phyloP scores from a whole-genome alignment of 2,888 invertebrate genomes.

The Adineta ricciae region DNA sequence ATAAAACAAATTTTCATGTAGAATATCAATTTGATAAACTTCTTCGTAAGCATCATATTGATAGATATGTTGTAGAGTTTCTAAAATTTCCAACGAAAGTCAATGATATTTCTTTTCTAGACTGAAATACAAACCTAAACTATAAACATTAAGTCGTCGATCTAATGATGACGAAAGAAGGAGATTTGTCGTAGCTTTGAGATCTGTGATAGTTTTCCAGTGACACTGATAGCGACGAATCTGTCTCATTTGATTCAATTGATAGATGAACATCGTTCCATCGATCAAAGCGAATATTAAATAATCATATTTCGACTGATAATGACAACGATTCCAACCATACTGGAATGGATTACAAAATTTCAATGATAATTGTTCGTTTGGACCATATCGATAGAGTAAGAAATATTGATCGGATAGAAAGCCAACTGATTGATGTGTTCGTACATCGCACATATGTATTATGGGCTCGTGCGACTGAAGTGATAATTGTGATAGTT shows the following conservation, averaged over 20 bases:
- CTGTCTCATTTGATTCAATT: background rate
- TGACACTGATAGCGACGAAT: background rate
- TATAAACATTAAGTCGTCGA: background rate
- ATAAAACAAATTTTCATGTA: background rate
- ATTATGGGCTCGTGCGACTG: background rate
- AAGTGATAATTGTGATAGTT: background rate
- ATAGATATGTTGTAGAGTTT: slow-evolving; percentile 7
- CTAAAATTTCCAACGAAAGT: background rate
- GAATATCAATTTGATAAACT: background rate
- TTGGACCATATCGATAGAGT: background rate
- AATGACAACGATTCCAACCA: slow-evolving; percentile 1
- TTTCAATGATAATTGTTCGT: background rate
- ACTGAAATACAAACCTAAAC: background rate
- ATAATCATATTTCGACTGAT: background rate
- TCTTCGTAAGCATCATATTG: background rate
- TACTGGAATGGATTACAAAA: slow-evolving; percentile 1
- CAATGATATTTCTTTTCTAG: background rate
- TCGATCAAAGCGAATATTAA: background rate
- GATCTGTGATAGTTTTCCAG: background rate
- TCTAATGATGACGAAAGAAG: background rate
- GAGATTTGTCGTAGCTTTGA: background rate
- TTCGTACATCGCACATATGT: background rate
- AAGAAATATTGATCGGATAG: background rate
- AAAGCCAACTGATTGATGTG: background rate
- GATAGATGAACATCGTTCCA: background rate